Evolutionary conservation across 2,113 vertebrate genomes (phyloP), one percentile per base, ranked within the genome.

Genomic region (Pipa parva): DNA sequence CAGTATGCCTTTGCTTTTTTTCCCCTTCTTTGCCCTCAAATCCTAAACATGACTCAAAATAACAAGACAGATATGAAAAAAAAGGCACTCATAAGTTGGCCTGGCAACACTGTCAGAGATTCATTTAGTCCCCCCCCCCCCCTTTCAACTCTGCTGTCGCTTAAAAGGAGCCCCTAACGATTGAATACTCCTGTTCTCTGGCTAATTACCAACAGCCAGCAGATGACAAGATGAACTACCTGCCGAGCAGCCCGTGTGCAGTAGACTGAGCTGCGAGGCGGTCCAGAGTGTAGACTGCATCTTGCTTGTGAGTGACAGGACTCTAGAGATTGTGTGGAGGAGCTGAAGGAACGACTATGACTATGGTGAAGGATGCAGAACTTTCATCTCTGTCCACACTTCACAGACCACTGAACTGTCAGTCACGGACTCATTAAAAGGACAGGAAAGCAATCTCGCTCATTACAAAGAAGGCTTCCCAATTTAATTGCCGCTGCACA

Each of bases 161-260:
- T 54, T 37, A 42, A 65, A 60, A 62, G 46, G 48, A 55, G 64
- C 57, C 49, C 66, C 57, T 28, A 60, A 60, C 22, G 48, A 60
- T 21, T 33, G 31, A 37, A 10, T 9, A 24, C n/a, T 42, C 57
- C 31, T 29, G 64, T 39, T 68, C 64, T 59, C 29, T 18, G 46
- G 65, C 65, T 69, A 69, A 69, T 69, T 69, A 69, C 48, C 57
- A 52, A 48, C 65, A 60, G 65, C 65, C 65, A 60, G 48, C 46
- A 52, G 65, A 69, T 60, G 65, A 69, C 65, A 69, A 42, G 64
- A 46, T 50, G 28, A 48, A 67, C 42, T 66, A 56, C 63, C 63
- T 50, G 54, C 64, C 21, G 65, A 52, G 57, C 31, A n/a, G 57
- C 29, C 57, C 65, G 12, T 10, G 46, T 22, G 65, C 57, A 1